Conservation (phyloP, 37 sponge, comb jelly and placozoan genomes). For the Spongilla lacustris region DNA sequence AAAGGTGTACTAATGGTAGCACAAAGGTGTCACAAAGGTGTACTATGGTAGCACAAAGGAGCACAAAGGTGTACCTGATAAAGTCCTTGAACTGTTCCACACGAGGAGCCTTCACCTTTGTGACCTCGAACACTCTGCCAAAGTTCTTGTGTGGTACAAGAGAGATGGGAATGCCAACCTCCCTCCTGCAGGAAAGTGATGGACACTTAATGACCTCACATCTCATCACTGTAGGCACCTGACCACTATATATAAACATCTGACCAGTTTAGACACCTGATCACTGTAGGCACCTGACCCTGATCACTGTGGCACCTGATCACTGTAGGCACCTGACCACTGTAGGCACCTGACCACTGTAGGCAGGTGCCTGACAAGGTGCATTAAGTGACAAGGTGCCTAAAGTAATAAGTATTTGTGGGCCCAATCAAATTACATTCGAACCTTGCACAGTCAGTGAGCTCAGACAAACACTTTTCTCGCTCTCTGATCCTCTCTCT, state of each 20-base stretch:
- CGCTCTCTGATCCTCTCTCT: constrained; percentile 40
- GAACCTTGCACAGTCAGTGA: neutral
- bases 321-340: neutral
- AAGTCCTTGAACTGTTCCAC: constrained; percentile 35
- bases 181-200: constrained; percentile 2
- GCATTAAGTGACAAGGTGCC: neutral
- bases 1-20: no score
- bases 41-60: neutral
- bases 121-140: constrained; percentile 67
- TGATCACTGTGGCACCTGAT: neutral
- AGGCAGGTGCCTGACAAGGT: neutral
- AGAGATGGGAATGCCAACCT: constrained; percentile 27
- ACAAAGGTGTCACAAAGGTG: neutral
- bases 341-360: neutral
- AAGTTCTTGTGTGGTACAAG: constrained; percentile 56
- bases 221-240: neutral
- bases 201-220: neutral
- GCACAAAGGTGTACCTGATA: constrained; percentile 32
- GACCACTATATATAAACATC: neutral
- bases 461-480: constrained; percentile 2
- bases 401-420: no score
- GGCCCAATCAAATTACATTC: neutral
- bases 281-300: neutral
- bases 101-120: constrained; percentile 28
- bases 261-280: neutral